Evolutionary conservation across 2,888 invertebrate genomes (phyloP).

Genomic region (Pheosia tremula): DNA sequence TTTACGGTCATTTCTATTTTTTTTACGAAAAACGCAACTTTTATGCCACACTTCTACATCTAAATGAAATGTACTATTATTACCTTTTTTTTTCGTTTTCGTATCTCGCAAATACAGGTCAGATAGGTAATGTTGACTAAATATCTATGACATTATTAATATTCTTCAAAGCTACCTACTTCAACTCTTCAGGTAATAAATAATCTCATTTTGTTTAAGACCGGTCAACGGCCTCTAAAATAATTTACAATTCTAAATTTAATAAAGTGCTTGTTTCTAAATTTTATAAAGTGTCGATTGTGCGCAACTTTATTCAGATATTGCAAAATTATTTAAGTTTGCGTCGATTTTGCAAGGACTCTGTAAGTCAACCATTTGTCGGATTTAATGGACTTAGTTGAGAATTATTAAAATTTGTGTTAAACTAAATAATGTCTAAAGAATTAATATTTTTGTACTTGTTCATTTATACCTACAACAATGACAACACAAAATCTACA

Average conservation of each 20-base stretch:
- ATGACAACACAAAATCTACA: too few relatives aligned
- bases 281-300: conserved; percentile 26
- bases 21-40: too few relatives aligned
- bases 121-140: too few relatives aligned
- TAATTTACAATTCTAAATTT: conserved; percentile 17
- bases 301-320: conserved; percentile 25
- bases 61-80: too few relatives aligned
- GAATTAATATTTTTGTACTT: conserved; percentile 7
- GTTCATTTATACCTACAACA: background rate
- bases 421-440: background rate
- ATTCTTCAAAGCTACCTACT: background rate
- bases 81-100: too few relatives aligned
- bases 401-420: conserved; percentile 6
- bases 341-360: conserved; percentile 15
- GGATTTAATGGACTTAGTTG: conserved; percentile 11
- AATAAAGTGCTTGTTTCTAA: conserved; percentile 15
- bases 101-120: too few relatives aligned
- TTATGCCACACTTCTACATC: too few relatives aligned
- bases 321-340: conserved; percentile 27
- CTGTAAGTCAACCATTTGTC: conserved; percentile 15
- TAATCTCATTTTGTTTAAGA: conserved; percentile 6
- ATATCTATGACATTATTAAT: too few relatives aligned
- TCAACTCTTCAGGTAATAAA: background rate
- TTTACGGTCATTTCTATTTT: too few relatives aligned
- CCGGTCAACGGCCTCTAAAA: conserved; percentile 13